These are phyloP conservation scores for Xestobium rufovillosum DNA, from an alignment of 2,888 invertebrate species.

Conservation along the genomic window DNA sequence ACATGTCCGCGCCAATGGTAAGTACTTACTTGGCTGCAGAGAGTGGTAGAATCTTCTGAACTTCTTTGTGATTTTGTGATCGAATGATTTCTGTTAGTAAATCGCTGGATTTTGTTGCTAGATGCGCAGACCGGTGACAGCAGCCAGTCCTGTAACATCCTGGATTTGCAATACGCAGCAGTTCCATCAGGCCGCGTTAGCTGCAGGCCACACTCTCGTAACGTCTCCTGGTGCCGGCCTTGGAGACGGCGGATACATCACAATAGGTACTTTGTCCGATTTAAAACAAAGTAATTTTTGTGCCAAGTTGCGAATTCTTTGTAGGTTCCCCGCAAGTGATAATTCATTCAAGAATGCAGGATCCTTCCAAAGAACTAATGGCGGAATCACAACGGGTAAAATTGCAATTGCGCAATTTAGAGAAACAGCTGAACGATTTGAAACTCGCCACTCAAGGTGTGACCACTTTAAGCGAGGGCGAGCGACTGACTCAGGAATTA, in stretches of 20 bases:
- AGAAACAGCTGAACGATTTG: conserved; percentile 55
- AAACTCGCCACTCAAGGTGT: conserved; percentile 48
- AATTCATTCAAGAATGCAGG: conserved; percentile 37
- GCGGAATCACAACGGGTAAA: conserved; percentile 55
- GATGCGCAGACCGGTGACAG: conserved; percentile 45
- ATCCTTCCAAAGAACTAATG: conserved; percentile 43
- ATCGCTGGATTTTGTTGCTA: no score
- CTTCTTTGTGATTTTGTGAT: no score
- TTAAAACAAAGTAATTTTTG: conserved; percentile 21
- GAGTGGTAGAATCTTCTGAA: no score
- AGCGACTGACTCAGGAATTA: conserved; percentile 52
- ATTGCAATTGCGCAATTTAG: conserved; percentile 51
- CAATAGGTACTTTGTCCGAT: conserved; percentile 39
- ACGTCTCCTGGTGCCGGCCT: conserved; percentile 34
- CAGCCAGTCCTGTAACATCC: conserved; percentile 40
- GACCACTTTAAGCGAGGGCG: conserved; percentile 48
- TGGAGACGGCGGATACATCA: conserved; percentile 46
- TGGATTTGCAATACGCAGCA: conserved; percentile 43
- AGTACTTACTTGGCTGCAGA: no score
- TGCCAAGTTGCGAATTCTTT: no score
- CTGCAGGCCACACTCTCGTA: conserved; percentile 31
- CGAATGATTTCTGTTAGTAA: no score
- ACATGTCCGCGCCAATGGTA: conserved; percentile 35
- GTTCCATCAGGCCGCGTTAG: conserved; percentile 34
- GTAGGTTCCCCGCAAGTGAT: conserved; percentile 37